These are phyloP conservation scores for Eulemur mongoz DNA, from an alignment of 2,797 vertebrate species.

Conservation along the genomic window DNA sequence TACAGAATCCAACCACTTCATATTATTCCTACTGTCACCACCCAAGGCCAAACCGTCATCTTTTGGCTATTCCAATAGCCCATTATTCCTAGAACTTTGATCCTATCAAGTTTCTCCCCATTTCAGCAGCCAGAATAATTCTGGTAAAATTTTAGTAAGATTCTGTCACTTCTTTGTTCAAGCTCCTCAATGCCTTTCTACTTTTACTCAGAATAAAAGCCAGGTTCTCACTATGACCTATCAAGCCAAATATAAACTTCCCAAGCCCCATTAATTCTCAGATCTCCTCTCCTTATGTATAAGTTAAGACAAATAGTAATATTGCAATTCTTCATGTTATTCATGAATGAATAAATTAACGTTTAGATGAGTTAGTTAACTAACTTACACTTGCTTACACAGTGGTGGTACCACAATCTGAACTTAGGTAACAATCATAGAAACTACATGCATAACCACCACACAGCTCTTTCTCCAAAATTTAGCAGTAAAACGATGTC, in stretches of 20 bases:
- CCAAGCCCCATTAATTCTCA: not conserved
- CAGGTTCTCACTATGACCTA: not conserved
- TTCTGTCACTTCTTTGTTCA: not conserved
- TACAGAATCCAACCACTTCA: not conserved
- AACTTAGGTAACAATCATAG: not conserved
- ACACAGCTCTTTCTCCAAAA: not conserved
- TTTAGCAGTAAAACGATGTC: not conserved
- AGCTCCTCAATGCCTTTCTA: not conserved
- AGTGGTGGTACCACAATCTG: not conserved
- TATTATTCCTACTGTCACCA: not conserved
- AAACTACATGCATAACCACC: not conserved
- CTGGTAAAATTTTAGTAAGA: slow-evolving; percentile 5
- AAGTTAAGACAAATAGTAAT: not conserved
- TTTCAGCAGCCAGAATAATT: not conserved
- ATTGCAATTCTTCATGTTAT: not conserved
- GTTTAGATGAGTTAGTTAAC: not conserved
- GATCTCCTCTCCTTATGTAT: not conserved
- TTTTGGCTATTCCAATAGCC: not conserved
- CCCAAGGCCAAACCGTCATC: not conserved
- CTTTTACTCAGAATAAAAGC: slow-evolving; percentile 8
- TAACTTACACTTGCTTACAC: not conserved
- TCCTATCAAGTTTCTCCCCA: not conserved
- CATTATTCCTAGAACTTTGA: not conserved
- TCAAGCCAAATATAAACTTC: not conserved
- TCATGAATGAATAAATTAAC: not conserved